Conservation (phyloP, 2,888 invertebrate genomes). For the Plebejus argus region DNA sequence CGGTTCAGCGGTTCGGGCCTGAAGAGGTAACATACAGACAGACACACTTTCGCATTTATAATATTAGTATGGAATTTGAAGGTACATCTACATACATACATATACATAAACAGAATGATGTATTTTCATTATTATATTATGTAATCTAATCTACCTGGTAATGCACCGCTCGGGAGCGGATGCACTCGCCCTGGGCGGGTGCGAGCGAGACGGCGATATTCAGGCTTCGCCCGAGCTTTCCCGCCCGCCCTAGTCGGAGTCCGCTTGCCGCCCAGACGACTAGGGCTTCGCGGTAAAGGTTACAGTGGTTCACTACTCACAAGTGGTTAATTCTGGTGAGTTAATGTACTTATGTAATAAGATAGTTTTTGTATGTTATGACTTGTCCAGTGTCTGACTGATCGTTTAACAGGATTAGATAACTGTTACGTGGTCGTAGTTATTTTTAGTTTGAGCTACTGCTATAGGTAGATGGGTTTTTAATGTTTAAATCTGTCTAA, state of each 20-base stretch:
- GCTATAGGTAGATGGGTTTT: not conserved
- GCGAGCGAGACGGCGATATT: slow-evolving; percentile 59
- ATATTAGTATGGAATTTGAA: no score
- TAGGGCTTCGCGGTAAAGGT: slow-evolving; percentile 25
- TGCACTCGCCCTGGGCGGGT: slow-evolving; percentile 55
- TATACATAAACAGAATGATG: not conserved
- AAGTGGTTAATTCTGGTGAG: slow-evolving; percentile 20
- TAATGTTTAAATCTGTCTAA: not conserved
- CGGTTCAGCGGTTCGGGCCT: no score
- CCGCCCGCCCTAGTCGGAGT: slow-evolving; percentile 75
- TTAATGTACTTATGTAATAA: slow-evolving; percentile 13
- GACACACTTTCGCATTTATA: no score
- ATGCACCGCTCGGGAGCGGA: slow-evolving; percentile 55
- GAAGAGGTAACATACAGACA: no score
- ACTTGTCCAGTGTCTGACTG: not conserved
- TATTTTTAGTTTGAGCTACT: slow-evolving; percentile 1
- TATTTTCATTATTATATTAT: slow-evolving; percentile 14
- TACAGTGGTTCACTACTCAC: slow-evolving; percentile 8
- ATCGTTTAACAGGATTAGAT: slow-evolving; percentile 20
- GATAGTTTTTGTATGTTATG: not conserved
- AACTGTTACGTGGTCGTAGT: not conserved
- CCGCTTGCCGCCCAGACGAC: slow-evolving; percentile 51
- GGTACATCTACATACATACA: no score
- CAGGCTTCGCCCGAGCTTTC: slow-evolving; percentile 62
- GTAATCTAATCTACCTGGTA: slow-evolving; percentile 15